Conservation (phyloP, 2,113 vertebrate genomes). For the Camelus bactrianus region DNA sequence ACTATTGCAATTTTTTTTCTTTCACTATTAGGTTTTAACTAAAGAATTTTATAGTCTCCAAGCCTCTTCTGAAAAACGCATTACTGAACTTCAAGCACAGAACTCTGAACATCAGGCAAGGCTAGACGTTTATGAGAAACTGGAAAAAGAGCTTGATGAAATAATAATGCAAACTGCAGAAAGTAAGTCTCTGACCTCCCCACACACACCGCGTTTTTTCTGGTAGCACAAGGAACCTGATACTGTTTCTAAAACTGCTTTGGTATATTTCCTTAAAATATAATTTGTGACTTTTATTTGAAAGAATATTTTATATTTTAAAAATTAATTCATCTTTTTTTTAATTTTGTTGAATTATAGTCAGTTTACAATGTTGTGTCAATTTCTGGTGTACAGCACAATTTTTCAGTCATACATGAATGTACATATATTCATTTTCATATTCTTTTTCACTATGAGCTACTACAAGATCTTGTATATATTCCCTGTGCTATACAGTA, state of each 20-base stretch:
- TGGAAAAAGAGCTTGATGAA: slow-evolving; percentile 97
- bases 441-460: too few relatives aligned
- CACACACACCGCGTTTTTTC: background rate
- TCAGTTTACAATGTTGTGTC: too few relatives aligned
- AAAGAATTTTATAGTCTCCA: slow-evolving; percentile 98
- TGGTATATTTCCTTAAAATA: slow-evolving; percentile 27
- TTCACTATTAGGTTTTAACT: slow-evolving; percentile 92
- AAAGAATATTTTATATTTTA: slow-evolving; percentile 65
- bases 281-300: background rate
- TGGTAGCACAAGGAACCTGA: slow-evolving; percentile 7
- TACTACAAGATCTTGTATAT: too few relatives aligned
- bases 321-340: slow-evolving; percentile 33
- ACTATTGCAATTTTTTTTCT: slow-evolving; percentile 50
- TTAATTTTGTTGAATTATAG: too few relatives aligned
- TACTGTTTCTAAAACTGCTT: slow-evolving; percentile 34
- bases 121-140: slow-evolving; percentile 94
- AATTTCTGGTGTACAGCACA: too few relatives aligned
- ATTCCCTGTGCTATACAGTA: too few relatives aligned
- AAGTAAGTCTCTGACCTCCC: slow-evolving; percentile 88
- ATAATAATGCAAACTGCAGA: slow-evolving; percentile 98
- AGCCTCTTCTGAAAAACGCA: slow-evolving; percentile 94
- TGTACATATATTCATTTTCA: too few relatives aligned
- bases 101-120: slow-evolving; percentile 93
- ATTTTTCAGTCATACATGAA: too few relatives aligned
- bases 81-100: slow-evolving; percentile 93